A percentile compares a stretch with the other conserved stretches of the same genome.
Evolutionary conservation across 2,888 invertebrate genomes (phyloP).

Genomic region (Eulithis testata): DNA sequence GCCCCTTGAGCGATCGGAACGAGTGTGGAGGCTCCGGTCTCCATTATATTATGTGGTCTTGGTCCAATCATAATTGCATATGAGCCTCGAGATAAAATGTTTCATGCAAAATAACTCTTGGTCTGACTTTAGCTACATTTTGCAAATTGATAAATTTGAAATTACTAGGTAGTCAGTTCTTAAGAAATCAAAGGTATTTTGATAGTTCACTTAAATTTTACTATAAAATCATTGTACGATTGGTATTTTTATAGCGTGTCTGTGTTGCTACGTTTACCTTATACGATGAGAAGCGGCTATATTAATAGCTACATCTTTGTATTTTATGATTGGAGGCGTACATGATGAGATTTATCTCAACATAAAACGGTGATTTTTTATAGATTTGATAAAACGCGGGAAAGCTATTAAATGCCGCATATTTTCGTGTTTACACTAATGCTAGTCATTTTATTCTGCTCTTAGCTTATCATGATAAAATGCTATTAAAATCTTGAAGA

Average conservation of each 20-base stretch:
- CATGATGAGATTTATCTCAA: slow-evolving; percentile 39
- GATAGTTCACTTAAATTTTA: too few relatives aligned
- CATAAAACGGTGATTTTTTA: slow-evolving; percentile 35
- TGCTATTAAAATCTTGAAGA: slow-evolving; percentile 17
- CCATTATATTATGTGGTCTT: slow-evolving; percentile 81
- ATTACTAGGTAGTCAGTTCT: slow-evolving; percentile 10
- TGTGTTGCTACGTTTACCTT: slow-evolving; percentile 29
- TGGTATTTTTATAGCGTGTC: slow-evolving; percentile 32
- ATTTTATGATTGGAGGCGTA: slow-evolving; percentile 49
- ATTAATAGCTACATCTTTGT: slow-evolving; percentile 46
- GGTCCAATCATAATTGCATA: slow-evolving; percentile 82
- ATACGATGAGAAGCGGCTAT: slow-evolving; percentile 45
- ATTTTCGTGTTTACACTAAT: slow-evolving; percentile 24
- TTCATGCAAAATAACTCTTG: slow-evolving; percentile 65
- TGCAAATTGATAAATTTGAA: slow-evolving; percentile 33
- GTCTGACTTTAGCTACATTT: slow-evolving; percentile 47
- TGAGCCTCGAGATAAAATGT: slow-evolving; percentile 73
- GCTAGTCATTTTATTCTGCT: slow-evolving; percentile 22
- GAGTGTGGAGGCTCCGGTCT: slow-evolving; percentile 70
- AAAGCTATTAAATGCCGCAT: slow-evolving; percentile 25
- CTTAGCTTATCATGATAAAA: slow-evolving; percentile 17
- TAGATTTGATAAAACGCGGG: slow-evolving; percentile 38
- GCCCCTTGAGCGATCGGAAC: slow-evolving; percentile 81
- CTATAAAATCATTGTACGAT: slow-evolving; percentile 14
- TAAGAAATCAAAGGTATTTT: background rate